Evolutionary conservation across 2,888 invertebrate genomes (phyloP).

Genomic region (Cephalotes varians): DNA sequence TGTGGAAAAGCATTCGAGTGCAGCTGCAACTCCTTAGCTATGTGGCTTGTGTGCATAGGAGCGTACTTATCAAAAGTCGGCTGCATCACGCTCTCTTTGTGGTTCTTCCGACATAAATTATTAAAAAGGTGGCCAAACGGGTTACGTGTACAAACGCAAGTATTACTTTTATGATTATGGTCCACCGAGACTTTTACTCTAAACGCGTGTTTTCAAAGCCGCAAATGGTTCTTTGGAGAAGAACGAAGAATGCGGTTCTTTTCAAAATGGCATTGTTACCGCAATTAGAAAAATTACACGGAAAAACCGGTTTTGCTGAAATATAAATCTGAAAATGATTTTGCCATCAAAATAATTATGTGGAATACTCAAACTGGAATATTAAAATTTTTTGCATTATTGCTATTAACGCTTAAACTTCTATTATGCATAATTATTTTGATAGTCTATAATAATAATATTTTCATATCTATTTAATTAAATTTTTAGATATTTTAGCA

Average conservation of each 20-base stretch:
- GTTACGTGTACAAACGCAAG: slow-evolving; percentile 17
- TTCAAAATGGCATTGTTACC: not conserved
- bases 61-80: slow-evolving; percentile 62
- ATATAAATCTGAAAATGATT: too few relatives aligned
- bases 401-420: too few relatives aligned
- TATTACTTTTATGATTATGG: slow-evolving; percentile 27
- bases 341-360: too few relatives aligned
- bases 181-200: slow-evolving; percentile 30
- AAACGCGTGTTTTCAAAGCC: slow-evolving; percentile 25
- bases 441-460: too few relatives aligned
- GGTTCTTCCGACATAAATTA: slow-evolving; percentile 69
- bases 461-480: too few relatives aligned
- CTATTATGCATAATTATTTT: too few relatives aligned
- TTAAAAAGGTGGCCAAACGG: slow-evolving; percentile 61
- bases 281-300: not conserved
- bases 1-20: slow-evolving; percentile 14
- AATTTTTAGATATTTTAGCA: too few relatives aligned
- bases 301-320: too few relatives aligned
- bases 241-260: not conserved
- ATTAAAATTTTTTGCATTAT: too few relatives aligned
- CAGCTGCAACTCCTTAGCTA: slow-evolving; percentile 33
- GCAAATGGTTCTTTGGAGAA: not conserved
- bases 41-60: not conserved
- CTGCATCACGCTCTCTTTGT: slow-evolving; percentile 2
- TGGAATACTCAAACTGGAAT: too few relatives aligned